Percentiles rank a stretch among this genome's conserved stretches.
Conservation (phyloP, 2,113 vertebrate species). For the Loxodonta africana region DNA sequence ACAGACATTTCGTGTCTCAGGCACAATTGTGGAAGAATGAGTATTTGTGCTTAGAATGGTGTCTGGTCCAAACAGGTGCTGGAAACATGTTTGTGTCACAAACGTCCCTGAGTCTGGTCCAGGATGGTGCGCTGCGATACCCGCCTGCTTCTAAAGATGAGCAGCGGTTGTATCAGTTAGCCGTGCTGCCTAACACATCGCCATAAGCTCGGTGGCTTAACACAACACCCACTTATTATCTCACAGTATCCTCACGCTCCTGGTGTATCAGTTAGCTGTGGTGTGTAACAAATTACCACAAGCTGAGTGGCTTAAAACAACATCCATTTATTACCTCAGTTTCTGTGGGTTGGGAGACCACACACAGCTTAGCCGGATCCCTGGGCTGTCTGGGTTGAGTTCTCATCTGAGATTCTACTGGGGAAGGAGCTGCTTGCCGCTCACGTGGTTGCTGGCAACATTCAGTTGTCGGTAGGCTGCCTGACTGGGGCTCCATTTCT, state of each 20-base stretch:
- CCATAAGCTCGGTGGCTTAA: not conserved
- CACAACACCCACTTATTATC: fast-evolving
- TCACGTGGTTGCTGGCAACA: fast-evolving
- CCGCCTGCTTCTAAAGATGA: not conserved
- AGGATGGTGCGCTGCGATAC: fast-evolving
- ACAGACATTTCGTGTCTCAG: fast-evolving
- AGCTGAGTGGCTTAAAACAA: not conserved
- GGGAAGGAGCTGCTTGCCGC: not conserved
- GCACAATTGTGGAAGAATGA: no score
- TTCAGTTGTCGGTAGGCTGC: not conserved
- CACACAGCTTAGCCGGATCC: fast-evolving
- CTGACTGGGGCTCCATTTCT: fast-evolving
- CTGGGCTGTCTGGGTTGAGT: not conserved
- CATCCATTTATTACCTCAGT: not conserved
- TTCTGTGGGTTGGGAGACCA: not conserved
- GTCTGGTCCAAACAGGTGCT: fast-evolving
- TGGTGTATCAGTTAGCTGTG: not conserved
- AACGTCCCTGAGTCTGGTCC: fast-evolving
- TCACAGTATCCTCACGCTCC: not conserved
- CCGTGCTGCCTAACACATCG: fast-evolving
- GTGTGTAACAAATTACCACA: not conserved
- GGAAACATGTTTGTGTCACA: no score
- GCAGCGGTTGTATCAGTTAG: not conserved
- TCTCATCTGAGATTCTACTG: not conserved
- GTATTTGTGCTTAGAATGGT: fast-evolving